phyloP scores from a whole-genome alignment of 64 coral and sea anemone genomes.

The Dendronephthya gigantea region DNA sequence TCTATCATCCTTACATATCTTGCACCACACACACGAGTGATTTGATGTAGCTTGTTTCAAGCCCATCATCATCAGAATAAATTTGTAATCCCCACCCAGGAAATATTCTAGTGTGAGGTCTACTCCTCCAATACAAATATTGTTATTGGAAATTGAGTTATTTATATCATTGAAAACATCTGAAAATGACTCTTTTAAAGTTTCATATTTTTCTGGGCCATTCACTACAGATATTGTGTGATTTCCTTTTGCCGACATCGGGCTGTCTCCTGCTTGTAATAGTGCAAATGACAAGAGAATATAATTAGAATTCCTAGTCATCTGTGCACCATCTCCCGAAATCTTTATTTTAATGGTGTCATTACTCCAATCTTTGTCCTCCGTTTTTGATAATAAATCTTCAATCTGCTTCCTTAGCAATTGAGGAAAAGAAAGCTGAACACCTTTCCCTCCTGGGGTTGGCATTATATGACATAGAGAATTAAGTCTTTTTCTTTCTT shows the following conservation, averaged over 20 bases:
- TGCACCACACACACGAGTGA: slow-evolving; percentile 25
- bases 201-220: not conserved
- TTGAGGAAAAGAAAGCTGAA: too few relatives aligned
- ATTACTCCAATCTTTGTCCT: too few relatives aligned
- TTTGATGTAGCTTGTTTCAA: slow-evolving; percentile 19
- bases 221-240: not conserved
- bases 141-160: not conserved
- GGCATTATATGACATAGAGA: too few relatives aligned
- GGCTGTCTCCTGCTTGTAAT: not conserved
- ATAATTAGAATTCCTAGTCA: slow-evolving; percentile 9
- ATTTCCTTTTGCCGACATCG: not conserved
- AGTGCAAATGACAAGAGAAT: not conserved
- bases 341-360: not conserved
- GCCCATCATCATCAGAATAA: slow-evolving; percentile 24
- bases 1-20: slow-evolving; percentile 6
- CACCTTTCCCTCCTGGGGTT: too few relatives aligned
- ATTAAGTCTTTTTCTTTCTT: too few relatives aligned
- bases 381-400: too few relatives aligned
- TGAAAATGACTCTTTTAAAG: not conserved
- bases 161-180: slow-evolving; percentile 2
- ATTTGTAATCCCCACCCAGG: slow-evolving; percentile 28
- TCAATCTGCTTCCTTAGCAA: too few relatives aligned
- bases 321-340: not conserved
- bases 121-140: not conserved
- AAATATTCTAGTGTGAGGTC: slow-evolving; percentile 13